A percentile compares a stretch with the other conserved stretches of the same genome.
phyloP scores from a whole-genome alignment of 2,797 vertebrate genomes.

The Danio aesculapii region DNA sequence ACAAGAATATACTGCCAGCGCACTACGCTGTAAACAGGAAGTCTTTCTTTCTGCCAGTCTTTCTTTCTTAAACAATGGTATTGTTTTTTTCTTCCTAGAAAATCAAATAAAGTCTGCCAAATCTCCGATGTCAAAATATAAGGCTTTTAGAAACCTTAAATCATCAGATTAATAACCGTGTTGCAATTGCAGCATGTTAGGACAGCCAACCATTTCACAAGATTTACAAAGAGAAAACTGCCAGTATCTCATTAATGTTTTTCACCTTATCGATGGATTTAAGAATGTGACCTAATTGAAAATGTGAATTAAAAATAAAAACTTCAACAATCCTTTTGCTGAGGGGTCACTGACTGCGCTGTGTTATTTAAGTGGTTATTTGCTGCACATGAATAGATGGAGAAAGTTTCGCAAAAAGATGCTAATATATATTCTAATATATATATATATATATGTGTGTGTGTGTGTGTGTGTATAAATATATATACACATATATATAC shows the following conservation, averaged over 20 bases:
- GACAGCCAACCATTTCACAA: slow-evolving; percentile 75
- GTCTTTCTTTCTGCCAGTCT: neutral
- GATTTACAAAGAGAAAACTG: slow-evolving; percentile 50
- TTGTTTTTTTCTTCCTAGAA: slow-evolving; percentile 63
- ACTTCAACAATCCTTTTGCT: neutral
- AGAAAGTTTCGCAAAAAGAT: neutral
- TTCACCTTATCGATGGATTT: slow-evolving; percentile 40
- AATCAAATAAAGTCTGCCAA: slow-evolving; percentile 62
- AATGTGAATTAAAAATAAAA: slow-evolving; percentile 42
- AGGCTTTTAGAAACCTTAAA: slow-evolving; percentile 67
- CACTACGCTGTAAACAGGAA: neutral
- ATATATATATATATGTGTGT: too few species aligned
- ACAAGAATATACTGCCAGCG: neutral
- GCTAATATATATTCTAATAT: too few species aligned
- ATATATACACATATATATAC: too few species aligned
- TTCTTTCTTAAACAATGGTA: slow-evolving; percentile 54
- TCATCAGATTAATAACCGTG: slow-evolving; percentile 66
- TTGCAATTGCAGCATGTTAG: slow-evolving; percentile 68
- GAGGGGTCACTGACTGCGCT: neutral
- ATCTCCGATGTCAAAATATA: slow-evolving; percentile 57
- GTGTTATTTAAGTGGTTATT: neutral
- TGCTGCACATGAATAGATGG: neutral
- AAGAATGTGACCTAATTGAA: slow-evolving; percentile 49
- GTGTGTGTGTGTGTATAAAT: too few species aligned
- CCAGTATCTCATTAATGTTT: slow-evolving; percentile 55